phyloP scores from a whole-genome alignment of 2,113 vertebrate genomes.

The Megaceryle torquata region DNA sequence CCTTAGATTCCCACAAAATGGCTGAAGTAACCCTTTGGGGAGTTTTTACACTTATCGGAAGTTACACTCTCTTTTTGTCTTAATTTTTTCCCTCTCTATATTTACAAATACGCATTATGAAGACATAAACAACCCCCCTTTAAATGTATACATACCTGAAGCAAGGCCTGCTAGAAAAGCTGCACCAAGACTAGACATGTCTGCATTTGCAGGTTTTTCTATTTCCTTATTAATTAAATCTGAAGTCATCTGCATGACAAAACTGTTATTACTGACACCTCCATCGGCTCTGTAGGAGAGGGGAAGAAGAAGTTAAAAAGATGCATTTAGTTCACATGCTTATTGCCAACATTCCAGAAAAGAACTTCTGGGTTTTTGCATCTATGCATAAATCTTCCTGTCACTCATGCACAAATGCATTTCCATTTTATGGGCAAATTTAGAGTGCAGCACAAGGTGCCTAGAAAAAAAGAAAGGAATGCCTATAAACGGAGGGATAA shows the following conservation, averaged over 20 bases:
- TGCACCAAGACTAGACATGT: constrained; percentile 95
- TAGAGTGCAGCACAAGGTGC: neutral
- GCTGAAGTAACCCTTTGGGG: neutral
- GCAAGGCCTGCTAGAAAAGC: constrained; percentile 91
- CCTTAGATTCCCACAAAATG: neutral
- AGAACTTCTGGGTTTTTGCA: neutral
- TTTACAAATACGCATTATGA: neutral
- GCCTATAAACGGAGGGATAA: neutral
- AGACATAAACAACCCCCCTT: neutral
- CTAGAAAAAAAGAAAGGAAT: neutral
- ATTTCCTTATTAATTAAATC: constrained; percentile 86
- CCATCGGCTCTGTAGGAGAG: constrained; percentile 85
- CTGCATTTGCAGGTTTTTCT: constrained; percentile 75
- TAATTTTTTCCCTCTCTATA: neutral
- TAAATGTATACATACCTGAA: constrained; percentile 76
- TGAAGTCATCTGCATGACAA: constrained; percentile 95
- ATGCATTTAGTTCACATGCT: neutral
- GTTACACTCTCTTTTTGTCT: neutral
- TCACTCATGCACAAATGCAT: neutral
- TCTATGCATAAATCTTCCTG: neutral
- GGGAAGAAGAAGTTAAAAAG: neutral
- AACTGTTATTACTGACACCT: constrained; percentile 90
- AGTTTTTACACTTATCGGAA: neutral
- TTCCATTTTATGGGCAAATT: neutral
- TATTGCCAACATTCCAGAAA: neutral